Base-by-base conservation (phyloP, 2,888 invertebrate genomes). In the Drosophila algonquin region DNA sequence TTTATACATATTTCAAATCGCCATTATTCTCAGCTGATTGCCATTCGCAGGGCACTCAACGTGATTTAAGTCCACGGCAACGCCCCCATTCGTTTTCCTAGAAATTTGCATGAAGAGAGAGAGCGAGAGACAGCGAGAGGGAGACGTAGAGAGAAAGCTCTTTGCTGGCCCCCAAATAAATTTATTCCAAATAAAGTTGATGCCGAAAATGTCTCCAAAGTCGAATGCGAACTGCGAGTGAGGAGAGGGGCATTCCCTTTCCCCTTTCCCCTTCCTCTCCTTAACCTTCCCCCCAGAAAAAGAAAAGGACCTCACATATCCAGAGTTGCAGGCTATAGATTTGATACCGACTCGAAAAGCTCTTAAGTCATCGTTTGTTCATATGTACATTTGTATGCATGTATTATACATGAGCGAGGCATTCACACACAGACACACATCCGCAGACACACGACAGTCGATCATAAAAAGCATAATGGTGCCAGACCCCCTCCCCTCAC, bases 21-120 rank as follows among this genome's bases (percentile, higher is more conserved):
- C 65, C 67, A 67, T 67, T 67, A 67, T 67, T 67, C 68, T 67
- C 68, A 67, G 67, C 67, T 67, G 72, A 73, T 73, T 69, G 69
- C 84, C 80, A 84, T 81, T 80, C 71, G 76, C 81, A 80, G 76
- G 40, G 69, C 79, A 80, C 76, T 80, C 71, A 79, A 59, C 79
- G 59, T 65, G 48, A 78, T 67, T 67, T 67, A 67, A 68, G 55
- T 67, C 55, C 50, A 40, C 32, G 44, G 67, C 67, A 68, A 67
- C 67, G 67, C 68, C 67, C 67, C 61, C 46, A 18, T n/a, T 8
- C 21, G 40, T 64, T 53, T 48, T 45, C 32, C 18, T 50, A 18
- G 18, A 50, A 55, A 61, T 61, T 61, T 61, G 61, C 61, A 61
- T 61, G 61, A 61, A 47, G 10, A 35, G 24, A 24, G 45, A 24